Evolutionary conservation across 2,797 vertebrate species (phyloP), one percentile per base, ranked within the genome.

Genomic region (Urosaurus nigricauda): DNA sequence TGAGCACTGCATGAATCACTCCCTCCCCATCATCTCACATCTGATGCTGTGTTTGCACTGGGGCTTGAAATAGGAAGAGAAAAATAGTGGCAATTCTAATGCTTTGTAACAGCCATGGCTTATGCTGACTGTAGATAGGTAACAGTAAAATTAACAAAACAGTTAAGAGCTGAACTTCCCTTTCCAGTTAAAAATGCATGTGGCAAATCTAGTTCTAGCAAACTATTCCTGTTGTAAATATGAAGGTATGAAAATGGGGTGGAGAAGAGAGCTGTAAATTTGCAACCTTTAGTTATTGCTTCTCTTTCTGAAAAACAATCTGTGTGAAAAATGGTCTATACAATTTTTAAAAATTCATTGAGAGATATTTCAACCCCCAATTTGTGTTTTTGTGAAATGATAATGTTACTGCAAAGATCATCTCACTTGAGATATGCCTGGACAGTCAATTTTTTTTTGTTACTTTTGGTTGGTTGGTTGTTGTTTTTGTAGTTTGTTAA

Each of bases 1-100:
- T 96, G 95, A 97, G 95, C 96, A 92, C 95, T 97, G 97, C 97
- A 97, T 97, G 97, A 94, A 91, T 90, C 91, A 92, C 85, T 74
- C 92, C 92, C 91, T 91, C 85, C 79, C 92, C 91, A 88, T 90
- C 19, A 78, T 84, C 91, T 94, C 95, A 91, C 95, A 94, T 95
- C 95, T 95, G 94, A 96, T 96, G 96, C 96, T 96, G 86, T 97
- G 89, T 96, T 92, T 94, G 89, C 84, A 78, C 91, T 91, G 80
- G 93, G 94, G 86, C 79, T 94, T 93, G 88, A 92, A 92, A 84
- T 65, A 93, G 91, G 90, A 88, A 87, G 77, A 88, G 93, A 93
- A 88, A 70, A 75, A 83, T 79, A 77, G 65, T 87, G 79, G 94
- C 92, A 94, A 73, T 86, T 83, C 43, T 40, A 83, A 65, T 86